These are phyloP conservation scores for Dorcus parallelipipedus DNA, from an alignment of 2,888 invertebrate species.

Conservation along the genomic window DNA sequence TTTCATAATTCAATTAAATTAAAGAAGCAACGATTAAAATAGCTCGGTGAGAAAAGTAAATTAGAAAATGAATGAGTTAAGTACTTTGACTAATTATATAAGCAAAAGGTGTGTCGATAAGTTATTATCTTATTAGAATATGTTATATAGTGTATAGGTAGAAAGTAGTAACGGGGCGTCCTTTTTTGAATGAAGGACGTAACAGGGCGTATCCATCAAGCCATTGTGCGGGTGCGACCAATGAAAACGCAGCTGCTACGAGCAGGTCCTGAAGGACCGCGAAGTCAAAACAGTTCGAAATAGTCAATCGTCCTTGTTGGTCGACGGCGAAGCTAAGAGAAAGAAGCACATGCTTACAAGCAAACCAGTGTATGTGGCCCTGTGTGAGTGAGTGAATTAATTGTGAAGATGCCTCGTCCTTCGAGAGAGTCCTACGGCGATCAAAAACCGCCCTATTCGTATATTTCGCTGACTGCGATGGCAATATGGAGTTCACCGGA, in stretches of 20 bases:
- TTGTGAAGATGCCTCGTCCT: constrained; percentile 77
- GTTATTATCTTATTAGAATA: constrained; percentile 30
- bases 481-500: constrained; percentile 95
- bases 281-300: constrained; percentile 9
- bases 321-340: constrained; percentile 3
- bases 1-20: too few relatives aligned
- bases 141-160: constrained; percentile 21
- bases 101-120: constrained; percentile 24
- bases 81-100: constrained; percentile 28
- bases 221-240: constrained; percentile 29
- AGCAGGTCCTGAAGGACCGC: constrained; percentile 12
- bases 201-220: constrained; percentile 23
- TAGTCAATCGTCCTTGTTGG: constrained; percentile 10
- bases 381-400: constrained; percentile 1
- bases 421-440: constrained; percentile 93
- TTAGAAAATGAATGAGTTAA: constrained; percentile 25
- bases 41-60: constrained; percentile 1
- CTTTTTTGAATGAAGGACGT: constrained; percentile 19
- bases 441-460: constrained; percentile 97
- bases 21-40: too few relatives aligned
- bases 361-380: not conserved
- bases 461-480: constrained; percentile 97
- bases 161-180: constrained; percentile 22
- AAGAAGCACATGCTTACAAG: constrained; percentile 4
- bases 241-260: constrained; percentile 11